These are phyloP conservation scores for Ornithoptera priamus DNA, from an alignment of 2,888 invertebrate species.

Conservation along the genomic window DNA sequence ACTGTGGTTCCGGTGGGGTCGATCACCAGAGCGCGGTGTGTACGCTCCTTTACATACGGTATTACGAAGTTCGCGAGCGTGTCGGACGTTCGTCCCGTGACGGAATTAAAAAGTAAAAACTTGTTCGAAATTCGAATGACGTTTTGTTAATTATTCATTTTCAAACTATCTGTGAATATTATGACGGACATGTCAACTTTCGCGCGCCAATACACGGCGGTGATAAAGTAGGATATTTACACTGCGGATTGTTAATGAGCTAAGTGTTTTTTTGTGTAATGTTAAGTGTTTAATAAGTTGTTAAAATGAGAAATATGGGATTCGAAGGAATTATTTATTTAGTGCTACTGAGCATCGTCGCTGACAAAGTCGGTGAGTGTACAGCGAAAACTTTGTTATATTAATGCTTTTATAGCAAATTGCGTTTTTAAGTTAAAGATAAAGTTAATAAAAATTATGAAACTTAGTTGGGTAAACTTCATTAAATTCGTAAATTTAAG, in stretches of 20 bases:
- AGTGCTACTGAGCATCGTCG: constrained; percentile 48
- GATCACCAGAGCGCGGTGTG: constrained; percentile 67
- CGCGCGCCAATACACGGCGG: constrained; percentile 40
- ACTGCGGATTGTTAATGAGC: constrained; percentile 18
- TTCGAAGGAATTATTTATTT: constrained; percentile 55
- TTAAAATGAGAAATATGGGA: constrained; percentile 60
- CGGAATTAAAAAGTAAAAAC: constrained; percentile 43
- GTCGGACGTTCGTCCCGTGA: constrained; percentile 55
- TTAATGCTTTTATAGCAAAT: neutral
- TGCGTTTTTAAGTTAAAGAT: neutral
- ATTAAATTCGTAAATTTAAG: too few relatives aligned
- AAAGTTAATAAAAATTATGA: too few relatives aligned
- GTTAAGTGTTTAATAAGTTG: constrained; percentile 37
- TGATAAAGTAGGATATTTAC: constrained; percentile 40
- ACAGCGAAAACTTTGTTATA: neutral
- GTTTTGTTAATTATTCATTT: too few relatives aligned
- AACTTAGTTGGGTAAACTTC: too few relatives aligned
- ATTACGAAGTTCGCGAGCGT: constrained; percentile 48
- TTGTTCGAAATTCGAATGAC: constrained; percentile 18
- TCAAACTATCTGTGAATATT: constrained; percentile 31
- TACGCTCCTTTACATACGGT: constrained; percentile 58
- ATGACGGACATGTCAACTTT: constrained; percentile 40
- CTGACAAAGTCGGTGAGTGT: constrained; percentile 60
- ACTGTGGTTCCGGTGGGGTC: constrained; percentile 81
- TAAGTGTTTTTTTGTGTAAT: constrained; percentile 35